Percentiles rank a stretch among this genome's conserved stretches.
phyloP scores from a whole-genome alignment of 2,888 invertebrate species.

The Molanna angustata region DNA sequence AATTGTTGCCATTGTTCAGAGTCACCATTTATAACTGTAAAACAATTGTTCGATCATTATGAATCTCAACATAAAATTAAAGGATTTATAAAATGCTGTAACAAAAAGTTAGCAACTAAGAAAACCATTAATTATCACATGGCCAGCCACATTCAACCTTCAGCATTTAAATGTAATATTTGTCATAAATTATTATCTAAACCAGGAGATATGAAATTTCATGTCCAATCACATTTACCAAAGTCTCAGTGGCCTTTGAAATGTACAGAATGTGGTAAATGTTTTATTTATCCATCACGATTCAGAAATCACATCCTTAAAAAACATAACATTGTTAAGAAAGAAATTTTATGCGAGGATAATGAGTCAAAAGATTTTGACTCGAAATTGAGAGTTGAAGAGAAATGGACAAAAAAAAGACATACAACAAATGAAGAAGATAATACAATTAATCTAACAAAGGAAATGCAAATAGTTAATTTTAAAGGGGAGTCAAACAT shows the following conservation, averaged over 20 bases:
- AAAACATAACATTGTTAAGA: not conserved
- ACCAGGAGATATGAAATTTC: constrained; percentile 1
- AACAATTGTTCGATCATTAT: constrained; percentile 3
- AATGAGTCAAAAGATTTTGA: not conserved
- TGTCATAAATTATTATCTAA: constrained; percentile 1
- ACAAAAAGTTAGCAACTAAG: not conserved
- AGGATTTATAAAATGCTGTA: constrained; percentile 3
- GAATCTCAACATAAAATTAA: constrained; percentile 2
- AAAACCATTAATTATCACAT: constrained; percentile 6
- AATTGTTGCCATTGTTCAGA: not conserved
- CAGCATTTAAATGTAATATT: constrained; percentile 1
- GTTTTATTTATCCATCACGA: constrained; percentile 1
- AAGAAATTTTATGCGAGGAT: not conserved
- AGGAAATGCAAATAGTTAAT: not conserved
- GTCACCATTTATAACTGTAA: not conserved
- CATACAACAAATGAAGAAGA: not conserved
- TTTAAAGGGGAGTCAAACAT: not conserved
- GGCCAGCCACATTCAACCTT: constrained; percentile 4
- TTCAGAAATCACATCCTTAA: constrained; percentile 2
- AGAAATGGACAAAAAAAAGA: not conserved
- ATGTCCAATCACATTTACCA: constrained; percentile 4
- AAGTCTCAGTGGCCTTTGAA: not conserved
- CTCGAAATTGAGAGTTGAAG: not conserved
- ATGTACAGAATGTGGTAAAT: not conserved
- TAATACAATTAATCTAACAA: not conserved